A percentile compares a stretch with the other conserved stretches of the same genome.
Evolutionary conservation across 2,888 invertebrate species (phyloP).

Genomic region (Epinotia demarniana): DNA sequence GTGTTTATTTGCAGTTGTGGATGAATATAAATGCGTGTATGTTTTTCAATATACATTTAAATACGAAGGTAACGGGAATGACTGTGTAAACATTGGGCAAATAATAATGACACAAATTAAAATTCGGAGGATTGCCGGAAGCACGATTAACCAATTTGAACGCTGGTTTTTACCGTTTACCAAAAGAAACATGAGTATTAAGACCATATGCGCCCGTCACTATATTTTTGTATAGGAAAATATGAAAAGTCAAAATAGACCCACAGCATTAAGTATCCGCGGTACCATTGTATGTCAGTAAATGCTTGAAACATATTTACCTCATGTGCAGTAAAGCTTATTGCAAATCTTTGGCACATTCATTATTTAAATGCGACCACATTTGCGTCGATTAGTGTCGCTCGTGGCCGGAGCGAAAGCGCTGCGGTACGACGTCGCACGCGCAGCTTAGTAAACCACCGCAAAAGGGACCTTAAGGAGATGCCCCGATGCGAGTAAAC

Average conservation of each 20-base stretch:
- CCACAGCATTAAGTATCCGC: too few relatives aligned
- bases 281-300: too few relatives aligned
- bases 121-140: background rate
- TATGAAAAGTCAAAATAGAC: too few relatives aligned
- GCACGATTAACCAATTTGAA: background rate
- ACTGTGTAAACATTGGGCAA: background rate
- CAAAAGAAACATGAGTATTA: too few relatives aligned
- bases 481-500: too few relatives aligned
- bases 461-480: background rate
- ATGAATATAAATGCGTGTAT: constrained; percentile 1
- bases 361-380: constrained; percentile 9
- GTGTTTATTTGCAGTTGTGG: constrained; percentile 13
- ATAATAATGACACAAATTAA: background rate
- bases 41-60: background rate
- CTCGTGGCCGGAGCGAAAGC: constrained; percentile 40
- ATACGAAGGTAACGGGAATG: background rate
- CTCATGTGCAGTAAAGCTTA: too few relatives aligned
- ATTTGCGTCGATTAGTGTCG: constrained; percentile 16
- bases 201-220: too few relatives aligned
- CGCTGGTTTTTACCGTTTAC: too few relatives aligned
- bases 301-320: too few relatives aligned
- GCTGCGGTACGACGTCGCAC: constrained; percentile 18
- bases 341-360: constrained; percentile 8
- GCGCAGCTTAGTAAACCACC: constrained; percentile 12
- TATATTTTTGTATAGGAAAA: too few relatives aligned